These are phyloP conservation scores for Myotis myotis DNA, from an alignment of 2,797 vertebrate genomes.

Conservation along the genomic window DNA sequence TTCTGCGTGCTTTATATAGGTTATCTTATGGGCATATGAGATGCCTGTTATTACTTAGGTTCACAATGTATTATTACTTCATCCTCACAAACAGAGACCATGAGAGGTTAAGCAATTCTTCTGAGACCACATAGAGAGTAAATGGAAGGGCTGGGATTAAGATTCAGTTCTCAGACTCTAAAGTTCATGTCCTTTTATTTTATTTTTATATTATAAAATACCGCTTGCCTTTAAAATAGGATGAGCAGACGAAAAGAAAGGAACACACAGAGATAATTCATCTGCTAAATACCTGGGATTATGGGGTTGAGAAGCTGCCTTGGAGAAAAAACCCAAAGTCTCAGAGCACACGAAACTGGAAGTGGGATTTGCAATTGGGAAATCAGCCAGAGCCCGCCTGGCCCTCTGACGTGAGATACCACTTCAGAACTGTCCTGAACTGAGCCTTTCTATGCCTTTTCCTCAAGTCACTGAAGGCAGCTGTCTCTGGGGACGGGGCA, in stretches of 20 bases:
- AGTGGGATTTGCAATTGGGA: background rate
- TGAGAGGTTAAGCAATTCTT: background rate
- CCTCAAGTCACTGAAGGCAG: background rate
- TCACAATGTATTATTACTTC: background rate
- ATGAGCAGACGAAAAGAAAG: background rate
- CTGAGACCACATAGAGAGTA: background rate
- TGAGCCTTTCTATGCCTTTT: background rate
- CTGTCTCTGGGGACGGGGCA: background rate
- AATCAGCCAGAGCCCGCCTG: background rate
- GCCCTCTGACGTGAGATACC: background rate
- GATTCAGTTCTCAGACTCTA: background rate
- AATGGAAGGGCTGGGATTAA: background rate
- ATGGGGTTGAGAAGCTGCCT: background rate
- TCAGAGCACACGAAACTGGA: background rate
- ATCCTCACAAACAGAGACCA: background rate
- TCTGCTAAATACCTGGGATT: background rate
- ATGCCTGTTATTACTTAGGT: background rate
- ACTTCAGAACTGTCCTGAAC: background rate
- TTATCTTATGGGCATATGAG: background rate
- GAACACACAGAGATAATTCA: background rate
- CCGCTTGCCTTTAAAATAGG: background rate
- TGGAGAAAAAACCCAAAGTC: background rate
- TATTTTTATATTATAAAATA: constrained; percentile 19
- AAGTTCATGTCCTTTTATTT: background rate
- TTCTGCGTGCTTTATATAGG: background rate